Base-by-base conservation (phyloP, 2,797 vertebrate genomes). In the Lutra lutra region DNA sequence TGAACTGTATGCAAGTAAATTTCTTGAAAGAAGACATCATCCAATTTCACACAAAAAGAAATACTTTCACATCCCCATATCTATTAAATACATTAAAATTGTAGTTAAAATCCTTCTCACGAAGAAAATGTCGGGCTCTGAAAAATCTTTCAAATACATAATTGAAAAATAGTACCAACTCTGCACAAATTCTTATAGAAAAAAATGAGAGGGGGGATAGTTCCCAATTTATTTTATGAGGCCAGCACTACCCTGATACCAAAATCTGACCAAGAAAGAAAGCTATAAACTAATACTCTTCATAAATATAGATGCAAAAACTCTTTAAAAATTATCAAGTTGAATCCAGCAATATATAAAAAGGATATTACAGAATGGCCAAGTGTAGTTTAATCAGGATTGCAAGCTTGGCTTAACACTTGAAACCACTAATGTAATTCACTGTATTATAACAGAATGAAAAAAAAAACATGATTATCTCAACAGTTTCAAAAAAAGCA, bases 101-200 rank as follows among this genome's bases (percentile, higher is more conserved):
- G 27, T 86, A 94, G 58, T 94, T 91, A 83, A 86, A 94, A 54
- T 51, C 29, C 23, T 87, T 80, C 51, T 68, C 35, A 77, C 2
- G 38, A 90, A 96, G 27, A 83, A 94, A 83, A 60, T 77, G 27
- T 80, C n/a, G 60, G 27, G 40, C 66, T 29, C 66, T 54, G 87
- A 80, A 14, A 54, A 35, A 62, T 54, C 40, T 90, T 78, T 62
- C 72, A 68, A 78, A 78, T 62, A 94, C 25, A 32, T 32, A 60
- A 70, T 27, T 60, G 68, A 68, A 60, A 94, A 85, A 70, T 32
- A 29, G 25, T 40, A 86, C 10, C 73, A 94, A 83, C 43, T 87
- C 72, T 96, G 79, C n/a, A 83, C 48, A 91, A 87, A 94, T 40
- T 82, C 75, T 91, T 75, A 60, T 27, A 94, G 29, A 68, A 75